Conservation (phyloP, 2,797 vertebrate species). For the Calcarius lapponicus region DNA sequence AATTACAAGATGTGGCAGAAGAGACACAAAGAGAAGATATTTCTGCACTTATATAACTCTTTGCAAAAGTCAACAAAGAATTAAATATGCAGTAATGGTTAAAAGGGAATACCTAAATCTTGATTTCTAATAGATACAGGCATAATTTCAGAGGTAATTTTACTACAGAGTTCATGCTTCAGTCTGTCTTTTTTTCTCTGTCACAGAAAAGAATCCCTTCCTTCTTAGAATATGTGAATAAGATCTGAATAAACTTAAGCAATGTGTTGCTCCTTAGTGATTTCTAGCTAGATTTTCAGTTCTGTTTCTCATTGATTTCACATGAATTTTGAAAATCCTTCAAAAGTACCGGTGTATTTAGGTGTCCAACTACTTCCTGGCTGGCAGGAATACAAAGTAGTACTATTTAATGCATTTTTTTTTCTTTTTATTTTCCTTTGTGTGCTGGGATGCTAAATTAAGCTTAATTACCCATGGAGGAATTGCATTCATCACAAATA, state of each 20-base stretch:
- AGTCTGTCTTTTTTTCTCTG: background rate
- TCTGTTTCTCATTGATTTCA: background rate
- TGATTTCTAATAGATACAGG: background rate
- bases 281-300: background rate
- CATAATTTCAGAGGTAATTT: background rate
- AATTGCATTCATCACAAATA: background rate
- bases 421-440: accelerated
- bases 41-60: background rate
- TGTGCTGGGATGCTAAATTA: background rate
- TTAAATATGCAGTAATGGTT: background rate
- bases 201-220: background rate
- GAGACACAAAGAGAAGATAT: background rate
- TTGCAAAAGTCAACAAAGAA: background rate
- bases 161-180: background rate
- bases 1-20: background rate
- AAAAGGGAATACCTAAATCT: background rate
- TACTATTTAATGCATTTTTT: background rate
- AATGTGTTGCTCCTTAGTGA: background rate
- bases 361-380: background rate
- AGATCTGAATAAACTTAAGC: background rate
- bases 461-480: background rate
- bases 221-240: background rate
- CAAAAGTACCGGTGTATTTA: background rate
- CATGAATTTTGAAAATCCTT: background rate
- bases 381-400: background rate